A percentile compares a stretch with the other conserved stretches of the same genome.
phyloP scores from a whole-genome alignment of 2,797 vertebrate genomes.

The Lateolabrax maculatus region DNA sequence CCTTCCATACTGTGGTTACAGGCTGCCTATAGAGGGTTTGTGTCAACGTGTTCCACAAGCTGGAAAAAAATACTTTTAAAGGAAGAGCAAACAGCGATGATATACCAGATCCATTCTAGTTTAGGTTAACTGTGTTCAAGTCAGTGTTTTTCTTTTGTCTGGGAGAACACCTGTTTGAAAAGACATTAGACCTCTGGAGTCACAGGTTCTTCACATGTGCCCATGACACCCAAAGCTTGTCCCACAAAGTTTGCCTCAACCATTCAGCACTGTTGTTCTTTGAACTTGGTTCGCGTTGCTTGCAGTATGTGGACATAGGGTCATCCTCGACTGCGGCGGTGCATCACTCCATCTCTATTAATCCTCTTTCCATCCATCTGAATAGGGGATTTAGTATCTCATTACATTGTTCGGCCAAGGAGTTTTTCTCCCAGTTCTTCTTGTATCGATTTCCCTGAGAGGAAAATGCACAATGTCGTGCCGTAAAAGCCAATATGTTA shows the following conservation, averaged over 20 bases:
- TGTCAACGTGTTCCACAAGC: constrained; percentile 24
- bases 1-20: constrained; percentile 31
- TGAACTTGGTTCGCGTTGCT: constrained; percentile 22
- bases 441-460: constrained; percentile 65
- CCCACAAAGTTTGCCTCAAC: constrained; percentile 17
- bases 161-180: constrained; percentile 12
- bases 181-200: not conserved
- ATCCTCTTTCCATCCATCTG: constrained; percentile 54
- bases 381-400: constrained; percentile 65
- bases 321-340: constrained; percentile 11
- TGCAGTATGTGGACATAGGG: constrained; percentile 17
- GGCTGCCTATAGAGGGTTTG: constrained; percentile 35
- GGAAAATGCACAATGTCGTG: constrained; percentile 57
- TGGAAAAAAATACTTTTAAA: constrained; percentile 20
- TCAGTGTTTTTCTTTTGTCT: not conserved
- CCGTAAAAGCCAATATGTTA: constrained; percentile 63
- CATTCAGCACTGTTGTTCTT: constrained; percentile 5
- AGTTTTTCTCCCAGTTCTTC: constrained; percentile 59
- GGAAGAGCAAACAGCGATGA: not conserved
- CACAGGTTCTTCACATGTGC: constrained; percentile 17
- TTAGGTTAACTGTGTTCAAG: not conserved
- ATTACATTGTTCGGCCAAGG: constrained; percentile 53
- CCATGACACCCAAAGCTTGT: not conserved
- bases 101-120: not conserved
- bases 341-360: constrained; percentile 47